phyloP scores from a whole-genome alignment of 2,888 invertebrate genomes.

The Pseudoips prasinana region DNA sequence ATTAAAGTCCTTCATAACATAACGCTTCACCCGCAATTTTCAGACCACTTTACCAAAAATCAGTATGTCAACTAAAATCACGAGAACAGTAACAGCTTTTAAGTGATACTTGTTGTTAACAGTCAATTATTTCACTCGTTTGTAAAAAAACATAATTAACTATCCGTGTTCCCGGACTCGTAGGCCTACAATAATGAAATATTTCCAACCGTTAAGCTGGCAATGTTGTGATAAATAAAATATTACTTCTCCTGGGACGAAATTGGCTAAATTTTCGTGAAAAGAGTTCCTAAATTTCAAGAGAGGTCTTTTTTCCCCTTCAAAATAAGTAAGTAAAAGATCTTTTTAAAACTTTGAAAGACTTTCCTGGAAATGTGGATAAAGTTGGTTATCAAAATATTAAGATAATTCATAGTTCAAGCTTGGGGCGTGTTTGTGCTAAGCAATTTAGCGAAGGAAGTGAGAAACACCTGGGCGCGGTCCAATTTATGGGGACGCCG shows the following conservation, averaged over 20 bases:
- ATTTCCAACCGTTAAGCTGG: slow-evolving; percentile 3
- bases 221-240: slow-evolving; percentile 12
- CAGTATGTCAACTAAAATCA: no score
- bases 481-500: slow-evolving; percentile 45
- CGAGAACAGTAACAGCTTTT: no score
- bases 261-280: slow-evolving; percentile 11
- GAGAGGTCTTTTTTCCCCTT: no score
- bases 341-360: slow-evolving; percentile 6
- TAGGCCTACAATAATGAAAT: slow-evolving; percentile 3
- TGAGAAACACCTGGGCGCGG: slow-evolving; percentile 49
- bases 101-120: no score
- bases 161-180: neutral
- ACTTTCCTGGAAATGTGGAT: slow-evolving; percentile 13
- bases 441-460: slow-evolving; percentile 36
- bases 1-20: no score
- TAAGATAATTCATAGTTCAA: slow-evolving; percentile 12
- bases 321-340: no score
- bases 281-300: slow-evolving; percentile 11
- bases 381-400: slow-evolving; percentile 9
- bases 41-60: no score
- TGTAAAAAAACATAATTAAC: no score
- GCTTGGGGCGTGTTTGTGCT: slow-evolving; percentile 5
- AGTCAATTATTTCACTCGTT: neutral
- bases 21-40: no score
- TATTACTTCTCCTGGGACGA: slow-evolving; percentile 15